Percentiles rank a stretch among this genome's conserved stretches.
phyloP scores from a whole-genome alignment of 2,888 invertebrate species.

The Drosophila stalkeri region DNA sequence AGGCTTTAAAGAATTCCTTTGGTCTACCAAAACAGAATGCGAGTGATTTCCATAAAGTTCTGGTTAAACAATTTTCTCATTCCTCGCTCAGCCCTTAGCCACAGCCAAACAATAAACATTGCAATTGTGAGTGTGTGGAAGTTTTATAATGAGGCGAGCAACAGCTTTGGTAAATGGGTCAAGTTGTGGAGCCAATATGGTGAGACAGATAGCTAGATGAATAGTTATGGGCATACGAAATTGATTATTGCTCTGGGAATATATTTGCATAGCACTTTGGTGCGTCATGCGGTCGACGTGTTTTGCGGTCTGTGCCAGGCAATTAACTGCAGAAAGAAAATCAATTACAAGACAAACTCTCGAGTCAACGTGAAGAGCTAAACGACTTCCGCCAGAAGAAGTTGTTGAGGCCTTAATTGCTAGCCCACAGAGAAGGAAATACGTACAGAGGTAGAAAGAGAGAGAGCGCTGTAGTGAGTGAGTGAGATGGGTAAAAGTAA shows the following conservation, averaged over 20 bases:
- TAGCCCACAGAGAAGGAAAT: slow-evolving; percentile 27
- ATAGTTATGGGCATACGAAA: slow-evolving; percentile 23
- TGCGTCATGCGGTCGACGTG: slow-evolving; percentile 60
- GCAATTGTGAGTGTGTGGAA: slow-evolving; percentile 32
- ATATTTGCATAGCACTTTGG: slow-evolving; percentile 77
- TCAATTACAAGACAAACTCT: slow-evolving; percentile 64
- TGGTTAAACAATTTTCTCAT: slow-evolving; percentile 35
- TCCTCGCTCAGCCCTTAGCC: slow-evolving; percentile 17
- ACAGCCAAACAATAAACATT: slow-evolving; percentile 46
- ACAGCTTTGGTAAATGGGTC: slow-evolving; percentile 61
- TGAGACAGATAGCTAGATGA: slow-evolving; percentile 9
- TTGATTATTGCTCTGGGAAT: slow-evolving; percentile 58
- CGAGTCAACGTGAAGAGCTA: slow-evolving; percentile 60
- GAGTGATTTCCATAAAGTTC: slow-evolving; percentile 48
- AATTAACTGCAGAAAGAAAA: slow-evolving; percentile 70
- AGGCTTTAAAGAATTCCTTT: slow-evolving; percentile 43
- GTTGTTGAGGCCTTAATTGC: slow-evolving; percentile 60
- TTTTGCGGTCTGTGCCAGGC: slow-evolving; percentile 67
- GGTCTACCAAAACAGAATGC: slow-evolving; percentile 33
- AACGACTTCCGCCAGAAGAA: slow-evolving; percentile 73
- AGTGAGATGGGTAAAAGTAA: slow-evolving; percentile 8
- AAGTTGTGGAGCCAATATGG: slow-evolving; percentile 71
- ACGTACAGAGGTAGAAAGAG: background rate
- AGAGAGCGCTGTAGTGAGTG: background rate
- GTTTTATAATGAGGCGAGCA: slow-evolving; percentile 59